Conservation (phyloP, 2,888 invertebrate genomes). For the Erebia ligea region DNA sequence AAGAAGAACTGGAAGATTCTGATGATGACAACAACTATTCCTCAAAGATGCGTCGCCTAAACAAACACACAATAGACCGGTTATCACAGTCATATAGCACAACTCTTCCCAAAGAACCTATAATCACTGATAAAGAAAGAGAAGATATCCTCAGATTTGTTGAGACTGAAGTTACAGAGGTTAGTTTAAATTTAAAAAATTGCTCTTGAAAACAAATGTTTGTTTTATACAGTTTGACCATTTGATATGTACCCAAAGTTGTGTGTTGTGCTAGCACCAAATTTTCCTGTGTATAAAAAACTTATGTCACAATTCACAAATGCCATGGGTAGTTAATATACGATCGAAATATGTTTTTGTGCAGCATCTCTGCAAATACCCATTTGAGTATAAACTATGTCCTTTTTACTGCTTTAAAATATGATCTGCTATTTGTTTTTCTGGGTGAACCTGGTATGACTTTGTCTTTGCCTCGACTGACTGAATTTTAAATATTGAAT, state of each 20-base stretch:
- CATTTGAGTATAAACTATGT: not conserved
- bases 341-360: too few relatives aligned
- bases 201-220: not conserved
- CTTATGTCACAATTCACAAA: too few relatives aligned
- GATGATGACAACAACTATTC: conserved; percentile 86
- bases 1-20: conserved; percentile 86
- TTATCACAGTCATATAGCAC: conserved; percentile 63
- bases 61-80: conserved; percentile 75
- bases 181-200: conserved; percentile 50
- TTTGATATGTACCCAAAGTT: too few relatives aligned
- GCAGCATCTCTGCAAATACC: too few relatives aligned
- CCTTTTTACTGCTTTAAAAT: too few relatives aligned
- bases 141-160: conserved; percentile 92
- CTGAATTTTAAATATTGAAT: not conserved
- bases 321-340: too few relatives aligned
- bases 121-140: conserved; percentile 88
- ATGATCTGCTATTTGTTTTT: too few relatives aligned
- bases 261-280: too few relatives aligned
- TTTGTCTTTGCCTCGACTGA: not conserved
- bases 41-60: conserved; percentile 84
- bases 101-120: conserved; percentile 83
- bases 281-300: too few relatives aligned
- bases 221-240: too few relatives aligned
- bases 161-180: conserved; percentile 91
- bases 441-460: too few relatives aligned